Base-by-base conservation (phyloP, 2,113 vertebrate species). In the Sinocyclocheilus grahami region DNA sequence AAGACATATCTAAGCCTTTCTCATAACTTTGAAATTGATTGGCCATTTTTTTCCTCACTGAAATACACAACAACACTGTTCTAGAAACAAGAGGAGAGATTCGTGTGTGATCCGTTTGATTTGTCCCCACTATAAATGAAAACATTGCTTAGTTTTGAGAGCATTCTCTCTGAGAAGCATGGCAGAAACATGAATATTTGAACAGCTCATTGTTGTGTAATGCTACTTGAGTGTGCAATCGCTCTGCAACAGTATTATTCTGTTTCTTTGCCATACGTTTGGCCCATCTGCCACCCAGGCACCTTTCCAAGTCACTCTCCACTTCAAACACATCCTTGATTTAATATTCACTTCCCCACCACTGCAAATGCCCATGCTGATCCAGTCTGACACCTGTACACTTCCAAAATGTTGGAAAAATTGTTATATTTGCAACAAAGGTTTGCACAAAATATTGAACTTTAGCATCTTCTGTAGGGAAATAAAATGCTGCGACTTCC, bases 241-340 rank as follows among this genome's bases (percentile, higher is more conserved):
- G 72, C 79, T 33, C 67, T 58, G 77, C 3, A 20, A 11, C 82
- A 63, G 62, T 86, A 60, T 51, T 85, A 88, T 89, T 77, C 74
- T 85, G 37, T 89, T 89, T 86, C 65, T 84, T 83, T 71, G 85
- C 76, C 48, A 24, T 79, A 76, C 20, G 65, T 89, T 86, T 81
- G 60, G 72, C 37, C 87, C 88, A 88, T 91, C 85, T 90, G 82
- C 89, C 33, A 85, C 46, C 48, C 71, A 87, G 78, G 79, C 89
- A 90, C 82, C 22, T 84, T 80, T 89, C 75, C 78, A 86, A 39
- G n/a, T 53, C 62, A 20, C 75, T 86, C 71, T 79, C 76, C 69
- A 51, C 58, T 80, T 89, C 72, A 77, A 87, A 24, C 78, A 87
- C 88, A 88, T 82, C 86, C 37, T 83, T 85, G 16, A 48, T 14